phyloP scores from a whole-genome alignment of 2,113 vertebrate genomes.

The Calyptommatus sinebrachiatus region DNA sequence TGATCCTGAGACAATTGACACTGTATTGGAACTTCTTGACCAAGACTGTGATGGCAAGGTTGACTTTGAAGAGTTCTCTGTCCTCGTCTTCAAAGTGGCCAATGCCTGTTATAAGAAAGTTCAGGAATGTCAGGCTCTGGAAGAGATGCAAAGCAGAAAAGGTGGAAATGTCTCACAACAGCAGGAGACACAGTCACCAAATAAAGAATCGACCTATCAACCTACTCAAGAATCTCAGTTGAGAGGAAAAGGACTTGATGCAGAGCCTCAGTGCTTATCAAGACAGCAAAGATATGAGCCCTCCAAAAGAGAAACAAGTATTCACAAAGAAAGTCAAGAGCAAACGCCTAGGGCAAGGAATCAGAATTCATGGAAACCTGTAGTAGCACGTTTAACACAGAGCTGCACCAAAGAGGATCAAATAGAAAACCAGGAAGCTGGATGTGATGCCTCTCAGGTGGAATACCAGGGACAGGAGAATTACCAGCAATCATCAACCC shows the following conservation, averaged over 20 bases:
- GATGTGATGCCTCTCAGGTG: too few relatives aligned
- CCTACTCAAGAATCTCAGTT: rapidly evolving
- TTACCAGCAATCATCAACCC: too few relatives aligned
- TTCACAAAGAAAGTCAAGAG: too few relatives aligned
- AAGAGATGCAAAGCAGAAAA: background rate
- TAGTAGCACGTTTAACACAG: too few relatives aligned
- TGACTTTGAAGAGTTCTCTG: slow-evolving; percentile 64
- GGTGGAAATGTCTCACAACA: background rate
- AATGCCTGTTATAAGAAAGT: slow-evolving; percentile 61
- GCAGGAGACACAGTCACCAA: background rate
- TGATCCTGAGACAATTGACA: slow-evolving; percentile 49
- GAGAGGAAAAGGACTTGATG: background rate
- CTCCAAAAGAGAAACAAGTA: too few relatives aligned
- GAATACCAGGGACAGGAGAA: too few relatives aligned
- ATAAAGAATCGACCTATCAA: background rate
- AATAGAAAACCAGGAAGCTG: too few relatives aligned
- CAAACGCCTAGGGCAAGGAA: too few relatives aligned
- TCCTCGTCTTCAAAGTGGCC: slow-evolving; percentile 59
- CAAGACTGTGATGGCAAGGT: slow-evolving; percentile 48
- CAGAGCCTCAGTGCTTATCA: background rate
- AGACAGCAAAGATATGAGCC: too few relatives aligned
- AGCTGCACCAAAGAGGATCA: too few relatives aligned
- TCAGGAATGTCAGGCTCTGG: slow-evolving; percentile 13
- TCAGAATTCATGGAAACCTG: too few relatives aligned
- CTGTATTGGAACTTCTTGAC: slow-evolving; percentile 59